These are phyloP conservation scores for Neostethus bicornis DNA, from an alignment of 2,797 vertebrate species.

Conservation along the genomic window DNA sequence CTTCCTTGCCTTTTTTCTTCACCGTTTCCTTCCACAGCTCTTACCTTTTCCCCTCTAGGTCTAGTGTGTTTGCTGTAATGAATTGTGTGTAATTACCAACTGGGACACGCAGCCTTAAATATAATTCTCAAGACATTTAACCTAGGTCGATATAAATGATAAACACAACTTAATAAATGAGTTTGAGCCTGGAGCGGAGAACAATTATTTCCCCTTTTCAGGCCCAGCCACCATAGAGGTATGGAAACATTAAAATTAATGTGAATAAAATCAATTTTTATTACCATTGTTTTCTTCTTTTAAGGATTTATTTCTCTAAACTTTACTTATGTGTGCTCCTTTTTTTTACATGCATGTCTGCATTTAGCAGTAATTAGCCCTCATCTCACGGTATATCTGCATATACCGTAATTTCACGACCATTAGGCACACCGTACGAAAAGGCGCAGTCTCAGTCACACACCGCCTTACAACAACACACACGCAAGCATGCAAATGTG, in stretches of 20 bases:
- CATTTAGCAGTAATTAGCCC: no score
- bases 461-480: no score
- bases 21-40: slow-evolving; percentile 39
- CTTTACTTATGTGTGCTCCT: no score
- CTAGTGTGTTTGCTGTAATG: slow-evolving; percentile 76
- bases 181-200: slow-evolving; percentile 47
- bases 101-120: slow-evolving; percentile 74
- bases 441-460: no score
- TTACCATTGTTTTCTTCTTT: no score
- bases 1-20: slow-evolving; percentile 21
- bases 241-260: slow-evolving; percentile 22
- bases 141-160: slow-evolving; percentile 76
- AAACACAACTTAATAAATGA: slow-evolving; percentile 76
- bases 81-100: slow-evolving; percentile 81
- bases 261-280: slow-evolving; percentile 28
- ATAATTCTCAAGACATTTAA: slow-evolving; percentile 81
- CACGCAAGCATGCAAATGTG: no score
- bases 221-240: slow-evolving; percentile 33
- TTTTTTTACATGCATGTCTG: no score
- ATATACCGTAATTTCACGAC: no score
- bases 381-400: no score
- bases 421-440: no score
- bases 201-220: slow-evolving; percentile 53
- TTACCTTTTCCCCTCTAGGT: slow-evolving; percentile 63
- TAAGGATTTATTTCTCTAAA: no score